phyloP scores from a whole-genome alignment of 2,888 invertebrate genomes.

The Volucella inflata region DNA sequence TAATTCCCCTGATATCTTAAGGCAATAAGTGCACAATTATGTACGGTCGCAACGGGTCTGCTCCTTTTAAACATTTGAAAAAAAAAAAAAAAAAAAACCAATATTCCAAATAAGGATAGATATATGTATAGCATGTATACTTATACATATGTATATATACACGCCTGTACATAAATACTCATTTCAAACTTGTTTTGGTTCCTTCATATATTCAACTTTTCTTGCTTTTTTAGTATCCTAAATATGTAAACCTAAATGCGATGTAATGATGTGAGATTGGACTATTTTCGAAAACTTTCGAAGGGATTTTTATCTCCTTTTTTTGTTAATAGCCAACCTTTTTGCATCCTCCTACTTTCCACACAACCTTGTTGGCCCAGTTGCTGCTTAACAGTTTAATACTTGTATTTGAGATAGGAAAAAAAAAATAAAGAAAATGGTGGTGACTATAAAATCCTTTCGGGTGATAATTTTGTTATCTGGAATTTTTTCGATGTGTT shows the following conservation, averaged over 20 bases:
- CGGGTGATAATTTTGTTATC: slow-evolving; percentile 72
- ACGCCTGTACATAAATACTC: neutral
- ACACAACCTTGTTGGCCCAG: slow-evolving; percentile 32
- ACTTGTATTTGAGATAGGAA: slow-evolving; percentile 56
- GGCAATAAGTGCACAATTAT: slow-evolving; percentile 50
- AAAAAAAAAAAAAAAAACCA: slow-evolving; percentile 56
- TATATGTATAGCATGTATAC: too few relatives aligned
- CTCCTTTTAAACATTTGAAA: slow-evolving; percentile 39
- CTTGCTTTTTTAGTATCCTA: slow-evolving; percentile 41
- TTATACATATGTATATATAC: neutral
- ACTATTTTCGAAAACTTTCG: slow-evolving; percentile 67
- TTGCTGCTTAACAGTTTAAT: slow-evolving; percentile 54
- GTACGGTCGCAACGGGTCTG: slow-evolving; percentile 29
- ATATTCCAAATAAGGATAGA: slow-evolving; percentile 41
- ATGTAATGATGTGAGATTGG: slow-evolving; percentile 73
- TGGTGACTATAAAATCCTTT: slow-evolving; percentile 69
- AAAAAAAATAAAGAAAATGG: slow-evolving; percentile 60
- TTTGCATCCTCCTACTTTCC: slow-evolving; percentile 54
- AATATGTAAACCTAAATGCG: slow-evolving; percentile 70
- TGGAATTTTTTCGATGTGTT: slow-evolving; percentile 67
- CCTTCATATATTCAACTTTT: slow-evolving; percentile 15
- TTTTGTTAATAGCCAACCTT: slow-evolving; percentile 72
- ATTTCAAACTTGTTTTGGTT: slow-evolving; percentile 27
- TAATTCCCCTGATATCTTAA: slow-evolving; percentile 50
- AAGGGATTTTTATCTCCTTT: slow-evolving; percentile 68